Base-by-base conservation (phyloP, 2,797 vertebrate genomes). In the Sebastes hopkinsi region DNA sequence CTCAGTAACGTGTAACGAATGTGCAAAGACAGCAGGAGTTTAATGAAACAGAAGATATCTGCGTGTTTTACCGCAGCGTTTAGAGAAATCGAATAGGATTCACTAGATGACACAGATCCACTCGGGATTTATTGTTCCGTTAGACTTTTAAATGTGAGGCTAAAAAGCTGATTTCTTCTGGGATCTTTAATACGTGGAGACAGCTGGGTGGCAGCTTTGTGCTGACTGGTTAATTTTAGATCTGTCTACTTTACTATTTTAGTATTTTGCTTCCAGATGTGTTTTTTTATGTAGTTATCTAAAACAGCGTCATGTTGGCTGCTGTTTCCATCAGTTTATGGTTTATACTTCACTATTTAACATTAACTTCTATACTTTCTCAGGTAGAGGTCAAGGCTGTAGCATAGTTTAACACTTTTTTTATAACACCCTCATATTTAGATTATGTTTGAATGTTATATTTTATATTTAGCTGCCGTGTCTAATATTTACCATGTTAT, bases 71-170 rank as follows among this genome's bases (percentile, higher is more conserved):
- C 38, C 1, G 46, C 46, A 50, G 46, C 18, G 3, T 23, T 75
- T 7, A 42, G 13, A 46, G 22, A 72, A 75, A 67, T 77, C 8
- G 60, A 62, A 76, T 0, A 5, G 20, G 29, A 56, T 82, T 76
- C 50, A 61, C 60, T 69, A 8, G 38, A 66, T 13, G 12, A 60
- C 75, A 66, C 38, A 59, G 12, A 60, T 20, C 69, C 38, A 8
- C 81, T 58, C 0, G 11, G 59, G 66, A 29, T 78, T 80, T 77
- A 52, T 80, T 54, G 61, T 59, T 72, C 59, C 52, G 61, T 83
- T 72, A 78, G 79, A 91, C 64, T 58, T 89, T 30, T 42, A 89
- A 79, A 90, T 65, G 74, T 73, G 77, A 32, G 23, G 75, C 81
- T 88, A 27, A 82, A 72, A 68, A 69, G 70, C 60, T 46, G 0